Percentiles rank a stretch among this genome's conserved stretches.
Conservation (phyloP, 2,113 vertebrate species). For the Sylvia atricapilla region DNA sequence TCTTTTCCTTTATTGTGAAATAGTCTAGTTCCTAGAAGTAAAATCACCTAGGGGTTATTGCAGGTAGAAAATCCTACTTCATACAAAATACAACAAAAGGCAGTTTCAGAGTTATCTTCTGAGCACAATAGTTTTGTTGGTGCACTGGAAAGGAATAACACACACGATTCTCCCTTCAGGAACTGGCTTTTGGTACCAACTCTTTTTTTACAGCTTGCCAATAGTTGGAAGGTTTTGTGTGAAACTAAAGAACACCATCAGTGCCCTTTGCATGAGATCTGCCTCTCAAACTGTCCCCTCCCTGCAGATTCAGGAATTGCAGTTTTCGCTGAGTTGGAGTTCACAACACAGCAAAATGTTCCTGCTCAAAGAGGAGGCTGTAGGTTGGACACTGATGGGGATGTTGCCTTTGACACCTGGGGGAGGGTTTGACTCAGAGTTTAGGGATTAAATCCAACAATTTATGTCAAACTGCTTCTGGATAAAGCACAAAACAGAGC, state of each 20-base stretch:
- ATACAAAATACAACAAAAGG: slow-evolving; percentile 16
- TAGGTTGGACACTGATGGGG: neutral
- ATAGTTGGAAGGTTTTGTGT: neutral
- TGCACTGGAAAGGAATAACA: neutral
- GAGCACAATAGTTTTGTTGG: slow-evolving; percentile 8
- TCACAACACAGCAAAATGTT: neutral
- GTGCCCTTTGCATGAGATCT: neutral
- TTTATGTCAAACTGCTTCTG: neutral
- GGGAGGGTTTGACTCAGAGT: neutral
- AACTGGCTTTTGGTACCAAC: neutral
- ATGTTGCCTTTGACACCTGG: neutral
- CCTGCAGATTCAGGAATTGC: neutral
- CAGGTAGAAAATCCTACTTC: neutral
- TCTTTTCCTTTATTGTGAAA: neutral
- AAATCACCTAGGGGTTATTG: neutral
- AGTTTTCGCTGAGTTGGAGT: neutral
- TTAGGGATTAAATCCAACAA: neutral
- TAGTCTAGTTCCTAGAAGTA: slow-evolving; percentile 13
- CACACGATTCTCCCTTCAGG: neutral
- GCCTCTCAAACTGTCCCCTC: neutral
- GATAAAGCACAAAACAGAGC: neutral
- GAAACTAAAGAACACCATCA: neutral
- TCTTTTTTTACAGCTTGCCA: neutral
- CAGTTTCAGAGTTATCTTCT: neutral
- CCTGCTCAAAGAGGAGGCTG: neutral